Base-by-base conservation (phyloP, 1,140 invertebrate genomes). In the Drosophila cardini region DNA sequence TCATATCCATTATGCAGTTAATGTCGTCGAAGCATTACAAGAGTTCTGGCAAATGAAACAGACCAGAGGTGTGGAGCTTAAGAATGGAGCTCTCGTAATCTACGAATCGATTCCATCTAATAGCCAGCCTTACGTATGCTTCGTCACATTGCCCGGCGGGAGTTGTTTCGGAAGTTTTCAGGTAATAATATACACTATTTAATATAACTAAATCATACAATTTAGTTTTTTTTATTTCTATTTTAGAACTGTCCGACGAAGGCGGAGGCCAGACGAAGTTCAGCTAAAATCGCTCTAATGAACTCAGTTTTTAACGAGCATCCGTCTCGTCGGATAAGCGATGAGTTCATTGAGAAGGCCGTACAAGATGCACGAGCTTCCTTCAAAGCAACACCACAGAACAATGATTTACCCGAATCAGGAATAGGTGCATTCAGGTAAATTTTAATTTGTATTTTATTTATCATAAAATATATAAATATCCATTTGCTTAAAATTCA, bases 41-140 rank as follows among this genome's bases (percentile, higher is more conserved):
- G 97, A 98, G 93, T 99, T 99, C 92, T 99, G 98, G 98, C 97
- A 98, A 93, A 97, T 98, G 97, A 98, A 99, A 93, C 96, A 97
- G 84, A 95, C 96, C 32, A 93, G 97, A 75, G 95, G 97, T n/a
- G 95, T 96, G 5, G 97, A 98, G 84, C 93, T 98, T 32, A 95
- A 96, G 82, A 98, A 97, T 89, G 97, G 97, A 21, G 97, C 97
- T 4, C 94, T 98, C 71, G 97, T 99, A 62, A 98, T 98, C 86
- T 99, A 98, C 92, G 97, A 98, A 93, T 98, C 97, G 1, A 97
- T 98, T 53, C 97, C 97, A 32, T 96, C 97, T 13, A 95, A 96
- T 34, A 95, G 95, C 83, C 97, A 97, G 55, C 98, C 98, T 8
- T 98, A 98, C 90, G 96, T 98, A 26, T 98, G 98, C 92, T 98